Evolutionary conservation across 2,888 invertebrate species (phyloP).

Genomic region (Melipona bicolor): DNA sequence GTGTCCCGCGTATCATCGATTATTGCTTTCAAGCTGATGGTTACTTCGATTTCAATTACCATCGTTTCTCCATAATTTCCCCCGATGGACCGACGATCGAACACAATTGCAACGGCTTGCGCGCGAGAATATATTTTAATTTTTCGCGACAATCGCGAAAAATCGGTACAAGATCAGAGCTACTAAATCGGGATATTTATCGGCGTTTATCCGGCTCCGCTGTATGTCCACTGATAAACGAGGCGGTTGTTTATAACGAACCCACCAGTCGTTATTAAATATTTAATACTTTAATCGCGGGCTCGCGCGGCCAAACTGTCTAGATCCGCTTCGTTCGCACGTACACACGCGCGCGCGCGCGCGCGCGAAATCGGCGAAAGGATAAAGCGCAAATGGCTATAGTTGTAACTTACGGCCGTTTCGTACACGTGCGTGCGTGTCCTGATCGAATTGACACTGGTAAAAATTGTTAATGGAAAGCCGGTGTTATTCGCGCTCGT

Average conservation of each 20-base stretch:
- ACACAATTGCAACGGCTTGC: no score
- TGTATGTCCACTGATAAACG: constrained; percentile 54
- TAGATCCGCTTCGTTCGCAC: constrained; percentile 6
- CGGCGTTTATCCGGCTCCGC: constrained; percentile 42
- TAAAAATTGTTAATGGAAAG: constrained; percentile 52
- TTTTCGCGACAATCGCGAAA: neutral
- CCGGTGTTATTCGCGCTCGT: constrained; percentile 23
- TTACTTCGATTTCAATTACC: neutral
- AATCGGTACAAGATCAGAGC: constrained; percentile 11
- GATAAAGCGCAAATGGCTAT: constrained; percentile 9
- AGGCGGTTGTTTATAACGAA: constrained; percentile 47
- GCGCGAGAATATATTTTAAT: neutral
- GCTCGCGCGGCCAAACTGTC: constrained; percentile 22
- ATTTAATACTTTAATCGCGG: constrained; percentile 71
- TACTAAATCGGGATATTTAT: constrained; percentile 51
- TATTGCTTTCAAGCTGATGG: neutral
- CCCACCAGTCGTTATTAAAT: constrained; percentile 61
- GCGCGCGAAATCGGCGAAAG: constrained; percentile 27
- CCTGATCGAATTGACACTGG: neutral
- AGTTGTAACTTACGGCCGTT: neutral
- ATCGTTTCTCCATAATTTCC: neutral
- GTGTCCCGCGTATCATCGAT: no score
- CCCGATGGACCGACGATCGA: neutral
- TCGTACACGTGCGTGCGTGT: no score
- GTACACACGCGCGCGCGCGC: neutral